A percentile compares a stretch with the other conserved stretches of the same genome.
Evolutionary conservation across 64 coral and sea anemone genomes (phyloP).

Genomic region (Acropora yongei): DNA sequence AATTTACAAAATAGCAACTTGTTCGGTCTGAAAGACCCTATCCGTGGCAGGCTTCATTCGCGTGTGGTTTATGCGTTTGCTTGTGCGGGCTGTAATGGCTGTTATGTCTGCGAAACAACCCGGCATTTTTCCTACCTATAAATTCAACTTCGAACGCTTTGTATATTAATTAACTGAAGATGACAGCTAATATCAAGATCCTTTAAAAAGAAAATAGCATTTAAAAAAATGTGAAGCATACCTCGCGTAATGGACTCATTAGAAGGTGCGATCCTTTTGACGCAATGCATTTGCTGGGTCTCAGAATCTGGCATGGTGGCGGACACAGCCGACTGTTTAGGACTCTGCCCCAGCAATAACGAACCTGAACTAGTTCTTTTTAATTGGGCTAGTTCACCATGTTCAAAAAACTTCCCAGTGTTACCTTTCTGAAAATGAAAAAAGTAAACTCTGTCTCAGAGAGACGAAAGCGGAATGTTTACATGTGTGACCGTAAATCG

Average conservation of each 20-base stretch:
- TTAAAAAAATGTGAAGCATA: background rate
- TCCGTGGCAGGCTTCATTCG: too few species aligned
- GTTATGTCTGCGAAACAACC: too few species aligned
- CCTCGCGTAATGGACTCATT: too few species aligned
- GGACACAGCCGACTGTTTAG: background rate
- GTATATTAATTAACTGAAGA: too few species aligned
- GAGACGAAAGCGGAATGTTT: background rate
- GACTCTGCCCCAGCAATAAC: background rate
- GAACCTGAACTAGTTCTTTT: background rate
- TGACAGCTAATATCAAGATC: too few species aligned
- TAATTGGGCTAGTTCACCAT: background rate
- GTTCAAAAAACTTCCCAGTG: constrained; percentile 26
- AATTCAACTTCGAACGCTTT: too few species aligned
- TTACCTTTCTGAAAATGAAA: constrained; percentile 14
- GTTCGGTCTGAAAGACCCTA: too few species aligned
- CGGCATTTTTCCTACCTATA: too few species aligned
- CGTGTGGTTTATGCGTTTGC: too few species aligned
- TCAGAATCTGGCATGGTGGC: background rate
- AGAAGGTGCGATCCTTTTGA: background rate
- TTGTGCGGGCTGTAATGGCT: too few species aligned
- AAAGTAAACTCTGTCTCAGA: background rate
- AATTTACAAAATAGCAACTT: too few species aligned
- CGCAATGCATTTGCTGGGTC: background rate
- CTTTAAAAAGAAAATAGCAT: background rate
- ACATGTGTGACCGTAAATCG: background rate